Evolutionary conservation across 2,113 vertebrate genomes (phyloP).

Genomic region (Halichoerus grypus): DNA sequence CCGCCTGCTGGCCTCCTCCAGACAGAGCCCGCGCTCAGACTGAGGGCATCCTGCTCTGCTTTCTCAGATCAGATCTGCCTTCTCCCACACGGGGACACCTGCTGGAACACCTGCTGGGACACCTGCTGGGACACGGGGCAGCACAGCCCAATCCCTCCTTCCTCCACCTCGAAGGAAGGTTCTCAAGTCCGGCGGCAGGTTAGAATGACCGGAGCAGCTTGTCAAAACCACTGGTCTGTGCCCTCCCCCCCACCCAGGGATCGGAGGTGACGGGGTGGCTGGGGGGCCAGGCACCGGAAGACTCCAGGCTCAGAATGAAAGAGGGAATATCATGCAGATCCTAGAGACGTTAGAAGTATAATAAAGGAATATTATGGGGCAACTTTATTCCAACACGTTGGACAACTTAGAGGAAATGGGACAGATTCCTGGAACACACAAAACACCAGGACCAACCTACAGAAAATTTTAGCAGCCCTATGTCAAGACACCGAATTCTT

Average conservation of each 20-base stretch:
- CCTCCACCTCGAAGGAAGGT: neutral
- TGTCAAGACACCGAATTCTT: neutral
- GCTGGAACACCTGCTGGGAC: neutral
- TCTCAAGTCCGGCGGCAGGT: neutral
- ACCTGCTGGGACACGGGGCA: no score
- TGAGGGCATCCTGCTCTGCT: neutral
- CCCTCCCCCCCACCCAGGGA: neutral
- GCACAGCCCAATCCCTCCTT: neutral
- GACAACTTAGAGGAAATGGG: neutral
- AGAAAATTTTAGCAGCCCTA: neutral
- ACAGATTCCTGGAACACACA: neutral
- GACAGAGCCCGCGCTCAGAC: neutral
- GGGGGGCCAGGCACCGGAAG: neutral
- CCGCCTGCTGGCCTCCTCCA: neutral
- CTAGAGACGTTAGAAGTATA: neutral
- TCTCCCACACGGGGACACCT: neutral
- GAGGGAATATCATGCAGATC: neutral
- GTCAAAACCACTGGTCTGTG: neutral
- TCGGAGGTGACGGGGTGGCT: neutral
- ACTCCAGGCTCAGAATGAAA: neutral
- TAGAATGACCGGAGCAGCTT: neutral
- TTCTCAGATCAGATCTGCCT: neutral
- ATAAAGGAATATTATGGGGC: neutral
- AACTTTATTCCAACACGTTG: neutral
- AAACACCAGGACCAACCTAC: neutral